These are phyloP conservation scores for Actinernus sp. DNA, from an alignment of 92 coral and sea anemone genomes.

Conservation along the genomic window DNA sequence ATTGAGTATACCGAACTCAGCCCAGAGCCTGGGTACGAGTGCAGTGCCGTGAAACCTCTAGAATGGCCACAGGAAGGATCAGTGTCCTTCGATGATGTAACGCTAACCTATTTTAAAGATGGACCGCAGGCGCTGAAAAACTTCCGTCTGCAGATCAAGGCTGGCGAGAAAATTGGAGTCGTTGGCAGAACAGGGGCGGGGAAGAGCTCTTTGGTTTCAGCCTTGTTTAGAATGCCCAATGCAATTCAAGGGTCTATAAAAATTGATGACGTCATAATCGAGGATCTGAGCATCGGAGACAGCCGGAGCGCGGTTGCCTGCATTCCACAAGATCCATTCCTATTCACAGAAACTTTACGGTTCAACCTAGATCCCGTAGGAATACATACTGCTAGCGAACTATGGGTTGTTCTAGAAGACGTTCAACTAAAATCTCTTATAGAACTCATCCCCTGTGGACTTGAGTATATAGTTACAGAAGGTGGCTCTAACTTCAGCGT, in stretches of 20 bases:
- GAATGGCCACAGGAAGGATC: slow-evolving; percentile 49
- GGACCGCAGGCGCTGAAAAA: slow-evolving; percentile 24
- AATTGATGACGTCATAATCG: slow-evolving; percentile 37
- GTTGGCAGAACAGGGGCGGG: slow-evolving; percentile 70
- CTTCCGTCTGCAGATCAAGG: slow-evolving; percentile 11
- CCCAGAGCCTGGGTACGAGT: slow-evolving; percentile 39
- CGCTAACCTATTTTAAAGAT: slow-evolving; percentile 34
- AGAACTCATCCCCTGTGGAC: slow-evolving; percentile 32
- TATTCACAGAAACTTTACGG: slow-evolving; percentile 45
- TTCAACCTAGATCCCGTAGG: slow-evolving; percentile 50
- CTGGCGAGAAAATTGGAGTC: slow-evolving; percentile 46
- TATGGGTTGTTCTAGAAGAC: slow-evolving; percentile 60
- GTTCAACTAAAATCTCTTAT: slow-evolving; percentile 46
- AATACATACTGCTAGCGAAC: slow-evolving; percentile 10
- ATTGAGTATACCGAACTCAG: slow-evolving; percentile 32
- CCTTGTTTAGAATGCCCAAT: slow-evolving; percentile 57
- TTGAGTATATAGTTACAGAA: slow-evolving; percentile 33
- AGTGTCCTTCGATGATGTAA: slow-evolving; percentile 18
- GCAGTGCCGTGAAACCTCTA: not conserved
- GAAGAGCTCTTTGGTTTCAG: slow-evolving; percentile 47
- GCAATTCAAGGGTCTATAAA: slow-evolving; percentile 17
- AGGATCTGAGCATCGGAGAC: slow-evolving; percentile 38
- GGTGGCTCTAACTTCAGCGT: slow-evolving; percentile 59
- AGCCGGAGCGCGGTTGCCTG: slow-evolving; percentile 49
- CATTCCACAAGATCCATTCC: slow-evolving; percentile 64